Base-by-base conservation (phyloP, 2,888 invertebrate species). In the Candidula unifasciata region DNA sequence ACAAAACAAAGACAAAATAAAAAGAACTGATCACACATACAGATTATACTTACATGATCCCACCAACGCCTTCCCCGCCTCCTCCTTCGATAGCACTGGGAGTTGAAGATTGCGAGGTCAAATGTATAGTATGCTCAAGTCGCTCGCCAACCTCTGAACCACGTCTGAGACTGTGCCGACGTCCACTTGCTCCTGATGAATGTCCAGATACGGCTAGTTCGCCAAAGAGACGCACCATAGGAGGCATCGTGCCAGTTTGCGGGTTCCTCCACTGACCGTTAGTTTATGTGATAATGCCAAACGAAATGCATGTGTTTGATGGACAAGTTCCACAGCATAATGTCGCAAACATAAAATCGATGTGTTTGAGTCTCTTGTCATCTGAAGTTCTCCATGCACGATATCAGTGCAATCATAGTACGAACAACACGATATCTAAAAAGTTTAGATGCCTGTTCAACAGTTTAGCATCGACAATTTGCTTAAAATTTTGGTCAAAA, bases 111-210 rank as follows among this genome's bases (percentile, higher is more conserved):
- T 88, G 87, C n/a, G 88, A 89, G 44, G 89, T 89, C 79, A 88
- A 82, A 79, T 89, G 90, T 81, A 90, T 91, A 0, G 91, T 91
- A 86, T 91, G 89, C 81, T 91, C 90, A 37, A 91, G 85, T 68
- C 88, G 86, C 69, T 91, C 91, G 2, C 91, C 90, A 44, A 89
- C 87, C 80, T 90, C 91, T 16, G 91, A 91, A 8, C 90, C 88
- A 68, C 91, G 83, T 60, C 91, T 83, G 24, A 90, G 88, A 82
- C 90, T 90, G 30, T 89, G 87, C 66, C 91, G 79, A 54, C 91
- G 76, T n/a, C 82, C 82, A 64, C 85, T 77, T 24, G 87, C 85
- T 44, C 89, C 87, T 8, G 88, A 84, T 35, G 86, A 80, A 37
- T 86, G 87, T 57, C 88, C 84, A 30, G 86, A 81, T 27, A 83